Base-by-base conservation (phyloP, 2,113 vertebrate species). In the Sceloporus undulatus region DNA sequence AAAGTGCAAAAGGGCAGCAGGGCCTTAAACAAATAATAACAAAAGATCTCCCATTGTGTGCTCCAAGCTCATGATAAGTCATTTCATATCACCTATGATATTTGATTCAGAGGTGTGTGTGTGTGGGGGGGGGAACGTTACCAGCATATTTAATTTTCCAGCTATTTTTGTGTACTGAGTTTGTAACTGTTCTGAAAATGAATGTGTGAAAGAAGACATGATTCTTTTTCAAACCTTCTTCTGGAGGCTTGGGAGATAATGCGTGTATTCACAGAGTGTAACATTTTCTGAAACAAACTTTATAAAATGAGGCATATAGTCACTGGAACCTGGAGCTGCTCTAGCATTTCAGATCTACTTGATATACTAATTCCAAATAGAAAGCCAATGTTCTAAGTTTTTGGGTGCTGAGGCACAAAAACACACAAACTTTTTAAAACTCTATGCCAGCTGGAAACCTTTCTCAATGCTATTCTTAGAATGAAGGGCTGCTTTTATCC, bases 1-100 rank as follows among this genome's bases (percentile, higher is more conserved):
- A 75, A 91, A 92, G 59, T 42, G 23, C 56, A 79, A 94, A 95
- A 93, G 65, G 75, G 80, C 59, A 90, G 70, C 65, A 29, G 74
- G 66, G 85, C 42, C n/a, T 79, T 89, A 10, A 81, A 90, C 79
- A 87, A 87, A 82, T 23, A 91, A 77, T 9, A 90, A 62, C 8
- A 65, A 27, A 62, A 80, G 71, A 56, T 81, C 82, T 92, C 88
- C 75, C 25, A 66, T 25, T 62, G 73, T 23, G 23, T 83, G 7
- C 77, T 79, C 66, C 25, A 89, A 23, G 71, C 21, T 76, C 80
- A 13, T 82, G 52, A 9, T 78, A 89, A 82, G 0, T 27, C 88
- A 54, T 87, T 91, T 87, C 91, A 29, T 76, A 52, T 4, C 34
- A 27, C 48, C 80, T 90, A 70, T 71, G 68, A 40, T 75, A 83